Percentiles rank a stretch among this genome's conserved stretches.
Evolutionary conservation across 2,113 vertebrate species (phyloP).

Genomic region (Corythornis madagascariensis): DNA sequence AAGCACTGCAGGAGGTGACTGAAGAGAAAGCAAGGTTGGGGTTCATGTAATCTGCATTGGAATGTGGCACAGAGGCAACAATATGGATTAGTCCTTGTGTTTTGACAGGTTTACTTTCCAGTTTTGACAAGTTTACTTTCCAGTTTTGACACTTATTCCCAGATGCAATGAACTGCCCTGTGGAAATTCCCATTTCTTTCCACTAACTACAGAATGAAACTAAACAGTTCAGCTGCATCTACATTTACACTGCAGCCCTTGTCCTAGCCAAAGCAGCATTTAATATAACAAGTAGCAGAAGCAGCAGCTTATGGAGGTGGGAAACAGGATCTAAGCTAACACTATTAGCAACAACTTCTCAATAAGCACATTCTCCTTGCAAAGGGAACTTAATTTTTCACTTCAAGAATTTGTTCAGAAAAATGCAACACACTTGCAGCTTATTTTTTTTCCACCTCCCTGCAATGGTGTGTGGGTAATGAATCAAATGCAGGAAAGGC

Average conservation of each 20-base stretch:
- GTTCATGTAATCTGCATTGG: neutral
- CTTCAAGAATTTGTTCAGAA: neutral
- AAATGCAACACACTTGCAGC: neutral
- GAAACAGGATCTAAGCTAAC: neutral
- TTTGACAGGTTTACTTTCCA: neutral
- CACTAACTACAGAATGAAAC: neutral
- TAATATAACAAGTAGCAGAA: neutral
- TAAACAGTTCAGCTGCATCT: neutral
- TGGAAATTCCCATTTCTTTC: neutral
- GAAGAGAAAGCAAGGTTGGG: neutral
- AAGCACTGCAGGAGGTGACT: neutral
- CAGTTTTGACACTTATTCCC: neutral
- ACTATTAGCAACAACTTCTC: neutral
- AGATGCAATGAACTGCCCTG: neutral
- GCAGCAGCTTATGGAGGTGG: neutral
- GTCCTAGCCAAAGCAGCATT: neutral
- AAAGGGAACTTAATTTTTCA: neutral
- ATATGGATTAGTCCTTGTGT: neutral
- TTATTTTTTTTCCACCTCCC: neutral
- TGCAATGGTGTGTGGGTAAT: neutral
- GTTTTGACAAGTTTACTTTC: neutral
- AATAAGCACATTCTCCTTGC: neutral
- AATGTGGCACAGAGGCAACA: neutral
- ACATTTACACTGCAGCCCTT: neutral
- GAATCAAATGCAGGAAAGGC: neutral